phyloP scores from a whole-genome alignment of 2,113 vertebrate genomes.

The Hepsetus odoe region DNA sequence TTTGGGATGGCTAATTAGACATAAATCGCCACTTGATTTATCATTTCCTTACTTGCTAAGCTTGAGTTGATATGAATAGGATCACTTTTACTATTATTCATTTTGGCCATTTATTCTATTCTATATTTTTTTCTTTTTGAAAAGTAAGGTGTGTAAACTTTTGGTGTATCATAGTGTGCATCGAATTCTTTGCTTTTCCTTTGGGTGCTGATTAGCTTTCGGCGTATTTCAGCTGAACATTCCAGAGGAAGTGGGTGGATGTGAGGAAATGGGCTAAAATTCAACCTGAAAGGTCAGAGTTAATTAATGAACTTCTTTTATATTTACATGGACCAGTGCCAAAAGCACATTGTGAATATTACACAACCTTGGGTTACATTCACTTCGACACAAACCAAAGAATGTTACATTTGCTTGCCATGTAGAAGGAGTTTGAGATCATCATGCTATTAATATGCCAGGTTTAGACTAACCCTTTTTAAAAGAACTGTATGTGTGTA shows the following conservation, averaged over 20 bases:
- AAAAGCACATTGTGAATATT: constrained; percentile 9
- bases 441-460: background rate
- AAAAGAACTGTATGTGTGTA: background rate
- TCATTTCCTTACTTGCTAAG: constrained; percentile 46
- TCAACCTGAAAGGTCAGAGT: constrained; percentile 58
- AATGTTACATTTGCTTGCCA: background rate
- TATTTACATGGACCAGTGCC: constrained; percentile 56
- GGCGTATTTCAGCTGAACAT: constrained; percentile 39
- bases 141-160: background rate
- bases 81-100: too few species aligned
- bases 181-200: background rate
- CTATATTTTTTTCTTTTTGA: background rate
- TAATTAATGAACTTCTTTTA: constrained; percentile 60
- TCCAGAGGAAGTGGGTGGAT: constrained; percentile 51
- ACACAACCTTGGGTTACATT: background rate
- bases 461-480: background rate
- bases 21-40: constrained; percentile 59
- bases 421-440: background rate
- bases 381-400: background rate
- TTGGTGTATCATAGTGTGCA: background rate
- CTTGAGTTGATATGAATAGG: too few species aligned
- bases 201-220: background rate
- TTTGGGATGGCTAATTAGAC: constrained; percentile 70
- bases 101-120: background rate
- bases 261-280: constrained; percentile 46